Conservation (phyloP, 2,888 invertebrate species). For the Thalpophila matura region DNA sequence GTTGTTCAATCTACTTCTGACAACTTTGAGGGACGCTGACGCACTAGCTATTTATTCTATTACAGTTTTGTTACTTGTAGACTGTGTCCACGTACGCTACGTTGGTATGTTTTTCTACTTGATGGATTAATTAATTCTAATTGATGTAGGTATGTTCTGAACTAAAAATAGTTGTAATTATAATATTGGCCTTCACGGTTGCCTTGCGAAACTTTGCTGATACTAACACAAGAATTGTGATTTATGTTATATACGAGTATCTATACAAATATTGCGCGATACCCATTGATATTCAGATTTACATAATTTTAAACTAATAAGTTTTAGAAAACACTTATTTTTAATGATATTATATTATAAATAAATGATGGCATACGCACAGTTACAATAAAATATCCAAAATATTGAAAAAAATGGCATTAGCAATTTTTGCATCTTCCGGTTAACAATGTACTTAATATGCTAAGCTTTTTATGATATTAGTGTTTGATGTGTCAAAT, state of each 20-base stretch:
- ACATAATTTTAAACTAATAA: too few species aligned
- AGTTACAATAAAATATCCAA: slow-evolving; percentile 10
- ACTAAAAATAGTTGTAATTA: background rate
- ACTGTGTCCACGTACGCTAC: too few species aligned
- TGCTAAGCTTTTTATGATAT: slow-evolving; percentile 37
- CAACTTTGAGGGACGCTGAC: background rate
- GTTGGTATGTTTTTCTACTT: background rate
- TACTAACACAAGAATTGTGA: background rate
- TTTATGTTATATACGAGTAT: background rate
- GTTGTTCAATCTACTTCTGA: background rate
- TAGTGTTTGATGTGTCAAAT: slow-evolving; percentile 9
- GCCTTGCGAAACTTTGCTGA: background rate
- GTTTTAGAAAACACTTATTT: slow-evolving; percentile 13
- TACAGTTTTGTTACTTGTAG: background rate
- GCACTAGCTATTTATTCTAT: too few species aligned
- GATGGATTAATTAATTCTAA: background rate
- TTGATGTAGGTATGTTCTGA: too few species aligned
- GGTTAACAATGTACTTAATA: slow-evolving; percentile 22
- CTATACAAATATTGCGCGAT: background rate
- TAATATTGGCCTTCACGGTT: slow-evolving; percentile 24
- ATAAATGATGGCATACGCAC: background rate
- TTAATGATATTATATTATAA: slow-evolving; percentile 9
- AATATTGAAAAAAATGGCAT: slow-evolving; percentile 22
- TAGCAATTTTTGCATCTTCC: slow-evolving; percentile 27
- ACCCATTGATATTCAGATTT: background rate